A percentile compares a stretch with the other conserved stretches of the same genome.
These are phyloP conservation scores for Empis livida DNA, from an alignment of 2,888 invertebrate species.

Conservation along the genomic window DNA sequence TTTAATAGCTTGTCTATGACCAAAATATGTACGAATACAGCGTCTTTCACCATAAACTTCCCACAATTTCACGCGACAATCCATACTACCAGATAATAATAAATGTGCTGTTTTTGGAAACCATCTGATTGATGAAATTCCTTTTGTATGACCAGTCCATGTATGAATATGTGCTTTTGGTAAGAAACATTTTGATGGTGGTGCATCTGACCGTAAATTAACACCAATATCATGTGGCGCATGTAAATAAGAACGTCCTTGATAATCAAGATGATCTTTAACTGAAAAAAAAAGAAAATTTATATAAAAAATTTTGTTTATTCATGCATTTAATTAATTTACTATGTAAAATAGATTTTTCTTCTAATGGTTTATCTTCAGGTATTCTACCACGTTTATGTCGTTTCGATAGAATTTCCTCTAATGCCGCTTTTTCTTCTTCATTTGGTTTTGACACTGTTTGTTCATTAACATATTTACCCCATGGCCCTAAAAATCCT, in stretches of 20 bases:
- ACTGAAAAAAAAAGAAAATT: conserved; percentile 43
- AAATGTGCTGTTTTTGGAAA: conserved; percentile 91
- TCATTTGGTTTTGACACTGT: conserved; percentile 81
- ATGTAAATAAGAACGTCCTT: conserved; percentile 88
- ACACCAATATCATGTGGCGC: conserved; percentile 87
- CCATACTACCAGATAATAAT: conserved; percentile 92
- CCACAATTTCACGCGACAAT: conserved; percentile 95
- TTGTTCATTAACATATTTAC: conserved; percentile 80
- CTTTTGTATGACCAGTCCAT: conserved; percentile 96
- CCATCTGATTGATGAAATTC: conserved; percentile 89
- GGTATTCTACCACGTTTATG: conserved; percentile 75
- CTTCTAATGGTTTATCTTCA: conserved; percentile 87
- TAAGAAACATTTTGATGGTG: conserved; percentile 90
- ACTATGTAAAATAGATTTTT: conserved; percentile 90
- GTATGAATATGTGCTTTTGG: conserved; percentile 93
- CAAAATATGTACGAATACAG: conserved; percentile 87
- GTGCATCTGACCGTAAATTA: conserved; percentile 70
- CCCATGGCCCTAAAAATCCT: conserved; percentile 97
- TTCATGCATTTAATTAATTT: conserved; percentile 26
- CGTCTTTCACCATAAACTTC: conserved; percentile 93
- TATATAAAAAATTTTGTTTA: conserved; percentile 1
- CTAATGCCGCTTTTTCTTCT: conserved; percentile 85
- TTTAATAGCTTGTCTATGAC: conserved; percentile 92
- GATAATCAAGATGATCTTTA: conserved; percentile 88
- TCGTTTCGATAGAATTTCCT: conserved; percentile 85